Base-by-base conservation (phyloP, 2,797 vertebrate genomes). In the Lepilemur ruficaudatus region DNA sequence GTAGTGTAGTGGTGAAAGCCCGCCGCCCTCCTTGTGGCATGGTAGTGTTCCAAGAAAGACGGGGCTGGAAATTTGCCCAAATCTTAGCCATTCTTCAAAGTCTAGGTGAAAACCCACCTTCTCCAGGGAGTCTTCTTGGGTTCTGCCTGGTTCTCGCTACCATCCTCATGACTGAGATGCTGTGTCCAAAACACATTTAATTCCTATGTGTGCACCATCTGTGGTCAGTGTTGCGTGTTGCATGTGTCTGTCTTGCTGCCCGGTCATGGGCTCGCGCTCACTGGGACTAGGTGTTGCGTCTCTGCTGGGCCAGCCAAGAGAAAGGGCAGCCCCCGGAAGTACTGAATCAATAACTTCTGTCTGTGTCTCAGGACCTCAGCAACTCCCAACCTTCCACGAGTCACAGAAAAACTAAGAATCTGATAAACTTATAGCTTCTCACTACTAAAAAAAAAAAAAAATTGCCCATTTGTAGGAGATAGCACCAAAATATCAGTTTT, bases 1-100 rank as follows among this genome's bases (percentile, higher is more conserved):
- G 63, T 55, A 50, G 76, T 72, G 94, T 52, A 38, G 73, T 69
- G 83, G n/a, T 78, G 67, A 52, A 83, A 84, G 76, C 23, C 38
- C 20, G 72, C 52, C 1, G 0, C 30, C 0, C 17, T 69, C 25
- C 73, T 73, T 92, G 13, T 52, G 35, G 22, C 46, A 72, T 52
- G 28, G 11, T 67, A 22, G 15, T 85, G 57, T 73, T 67, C 52
- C 25, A 69, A 94, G 81, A 79, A 70, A 89, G 7, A 30, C 2
- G 4, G 61, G 15, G 55, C 48, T 50, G 78, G 67, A 79, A 72
- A 67, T 55, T 61, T 67, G n/a, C 38, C 75, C 86, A 75, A 13
- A 50, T 63, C 61, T 30, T 20, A 15, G 3, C 8, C 28, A 17
- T 48, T 91, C 30, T 81, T 79, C 50, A 41, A 57, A 86, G 38